Evolutionary conservation across 2,797 vertebrate species (phyloP).

Genomic region (Nannoperca australis): DNA sequence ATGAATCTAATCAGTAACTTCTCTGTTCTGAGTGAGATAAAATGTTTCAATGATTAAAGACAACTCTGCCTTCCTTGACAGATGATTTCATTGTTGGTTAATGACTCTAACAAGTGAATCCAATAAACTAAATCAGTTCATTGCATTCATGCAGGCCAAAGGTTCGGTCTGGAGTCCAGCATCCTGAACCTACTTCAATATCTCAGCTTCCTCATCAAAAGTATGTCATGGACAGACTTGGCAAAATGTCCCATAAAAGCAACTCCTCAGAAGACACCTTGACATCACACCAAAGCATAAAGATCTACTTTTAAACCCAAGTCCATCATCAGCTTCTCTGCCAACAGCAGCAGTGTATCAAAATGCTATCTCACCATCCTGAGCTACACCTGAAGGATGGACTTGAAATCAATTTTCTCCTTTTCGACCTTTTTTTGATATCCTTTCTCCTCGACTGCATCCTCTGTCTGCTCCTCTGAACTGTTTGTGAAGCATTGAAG

Average conservation of each 20-base stretch:
- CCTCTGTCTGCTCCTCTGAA: slow-evolving; percentile 57
- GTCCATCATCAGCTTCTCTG: slow-evolving; percentile 20
- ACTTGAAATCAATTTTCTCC: slow-evolving; percentile 68
- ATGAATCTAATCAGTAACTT: no score
- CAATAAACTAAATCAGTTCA: not conserved
- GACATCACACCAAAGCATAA: not conserved
- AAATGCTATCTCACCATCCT: slow-evolving; percentile 39
- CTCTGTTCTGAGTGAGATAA: not conserved
- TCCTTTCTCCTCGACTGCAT: slow-evolving; percentile 44
- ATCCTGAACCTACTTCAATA: not conserved
- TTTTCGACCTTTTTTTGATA: slow-evolving; percentile 52
- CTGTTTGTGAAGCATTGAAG: slow-evolving; percentile 50
- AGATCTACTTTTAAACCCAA: slow-evolving; percentile 30
- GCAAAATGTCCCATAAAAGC: slow-evolving; percentile 16
- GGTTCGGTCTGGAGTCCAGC: not conserved
- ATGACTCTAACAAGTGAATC: not conserved
- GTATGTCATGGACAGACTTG: not conserved
- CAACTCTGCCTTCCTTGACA: not conserved
- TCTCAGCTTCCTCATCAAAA: not conserved
- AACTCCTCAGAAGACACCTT: not conserved
- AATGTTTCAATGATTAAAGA: not conserved
- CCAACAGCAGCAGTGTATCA: slow-evolving; percentile 8
- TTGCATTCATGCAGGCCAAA: not conserved
- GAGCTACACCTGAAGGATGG: slow-evolving; percentile 48
- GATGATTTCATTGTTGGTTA: not conserved